Percentiles rank a stretch among this genome's conserved stretches.
These are phyloP conservation scores for Drosophila anceps DNA, from an alignment of 2,888 invertebrate species.

Conservation along the genomic window DNA sequence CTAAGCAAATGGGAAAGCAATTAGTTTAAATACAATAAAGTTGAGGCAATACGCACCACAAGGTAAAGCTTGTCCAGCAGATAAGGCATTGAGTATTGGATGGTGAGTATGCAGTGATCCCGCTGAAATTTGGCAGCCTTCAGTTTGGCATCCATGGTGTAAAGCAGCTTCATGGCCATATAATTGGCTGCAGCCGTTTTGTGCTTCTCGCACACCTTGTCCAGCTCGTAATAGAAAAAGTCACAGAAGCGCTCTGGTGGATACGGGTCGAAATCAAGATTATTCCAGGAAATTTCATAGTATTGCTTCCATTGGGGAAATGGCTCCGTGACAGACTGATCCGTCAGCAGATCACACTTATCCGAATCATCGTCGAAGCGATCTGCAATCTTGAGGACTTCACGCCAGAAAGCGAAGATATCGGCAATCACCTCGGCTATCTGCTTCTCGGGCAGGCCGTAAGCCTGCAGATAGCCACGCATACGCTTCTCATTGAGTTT, in stretches of 20 bases:
- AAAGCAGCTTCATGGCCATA: slow-evolving; percentile 79
- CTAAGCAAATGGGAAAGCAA: slow-evolving; percentile 29
- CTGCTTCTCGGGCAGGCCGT: slow-evolving; percentile 64
- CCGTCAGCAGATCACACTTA: slow-evolving; percentile 42
- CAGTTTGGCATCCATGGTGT: slow-evolving; percentile 75
- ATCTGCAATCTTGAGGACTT: slow-evolving; percentile 58
- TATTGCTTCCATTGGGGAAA: slow-evolving; percentile 70
- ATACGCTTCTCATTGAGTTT: slow-evolving; percentile 75
- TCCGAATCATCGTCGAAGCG: slow-evolving; percentile 54
- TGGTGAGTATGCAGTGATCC: slow-evolving; percentile 65
- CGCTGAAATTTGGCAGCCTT: slow-evolving; percentile 64
- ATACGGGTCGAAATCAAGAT: slow-evolving; percentile 26
- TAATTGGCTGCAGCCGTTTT: slow-evolving; percentile 82
- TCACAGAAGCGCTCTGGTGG: slow-evolving; percentile 59
- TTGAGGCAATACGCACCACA: slow-evolving; percentile 53
- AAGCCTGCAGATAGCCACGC: slow-evolving; percentile 70
- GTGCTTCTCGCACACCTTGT: slow-evolving; percentile 65
- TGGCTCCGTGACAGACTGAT: rapidly evolving
- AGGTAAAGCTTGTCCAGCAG: slow-evolving; percentile 75
- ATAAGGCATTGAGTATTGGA: slow-evolving; percentile 54
- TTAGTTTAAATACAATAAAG: not conserved
- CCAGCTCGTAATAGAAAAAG: slow-evolving; percentile 70
- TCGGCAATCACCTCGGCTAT: slow-evolving; percentile 60
- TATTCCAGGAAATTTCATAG: slow-evolving; percentile 79
- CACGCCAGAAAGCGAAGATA: slow-evolving; percentile 76